phyloP scores from a whole-genome alignment of 2,797 vertebrate species.

The Poeciliopsis turneri region DNA sequence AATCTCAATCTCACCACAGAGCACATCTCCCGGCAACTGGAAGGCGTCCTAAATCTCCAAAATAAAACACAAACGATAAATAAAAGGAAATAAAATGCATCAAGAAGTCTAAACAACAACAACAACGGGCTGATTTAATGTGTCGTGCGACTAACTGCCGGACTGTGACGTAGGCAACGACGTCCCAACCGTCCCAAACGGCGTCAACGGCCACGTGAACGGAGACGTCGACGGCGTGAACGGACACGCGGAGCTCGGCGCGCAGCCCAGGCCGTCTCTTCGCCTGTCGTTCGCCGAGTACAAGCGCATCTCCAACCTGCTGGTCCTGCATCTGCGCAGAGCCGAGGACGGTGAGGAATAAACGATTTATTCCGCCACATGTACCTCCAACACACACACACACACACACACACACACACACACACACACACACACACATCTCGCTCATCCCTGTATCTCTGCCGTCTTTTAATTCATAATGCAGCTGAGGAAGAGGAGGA shows the following conservation, averaged over 20 bases:
- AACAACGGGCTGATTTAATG: no score
- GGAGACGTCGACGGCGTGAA: constrained; percentile 75
- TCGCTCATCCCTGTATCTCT: not conserved
- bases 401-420: no score
- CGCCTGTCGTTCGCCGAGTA: constrained; percentile 93
- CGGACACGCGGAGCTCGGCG: constrained; percentile 72
- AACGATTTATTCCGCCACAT: not conserved
- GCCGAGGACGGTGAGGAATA: constrained; percentile 86
- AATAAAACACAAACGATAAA: no score
- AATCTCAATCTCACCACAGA: no score
- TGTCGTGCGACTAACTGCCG: no score
- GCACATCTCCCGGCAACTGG: no score
- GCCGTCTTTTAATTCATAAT: not conserved
- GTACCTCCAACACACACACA: no score
- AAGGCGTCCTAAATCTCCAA: no score
- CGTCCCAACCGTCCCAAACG: constrained; percentile 80
- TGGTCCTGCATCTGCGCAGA: constrained; percentile 92
- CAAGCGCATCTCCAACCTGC: constrained; percentile 92
- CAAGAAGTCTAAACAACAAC: no score
- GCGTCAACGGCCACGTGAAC: constrained; percentile 75
- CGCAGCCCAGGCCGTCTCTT: constrained; percentile 82
- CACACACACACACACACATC: not conserved
- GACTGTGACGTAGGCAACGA: constrained; percentile 74
- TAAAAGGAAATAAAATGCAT: no score
- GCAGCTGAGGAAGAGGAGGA: constrained; percentile 91